These are phyloP conservation scores for Kryptolebias marmoratus DNA, from an alignment of 2,113 vertebrate species.

Conservation along the genomic window DNA sequence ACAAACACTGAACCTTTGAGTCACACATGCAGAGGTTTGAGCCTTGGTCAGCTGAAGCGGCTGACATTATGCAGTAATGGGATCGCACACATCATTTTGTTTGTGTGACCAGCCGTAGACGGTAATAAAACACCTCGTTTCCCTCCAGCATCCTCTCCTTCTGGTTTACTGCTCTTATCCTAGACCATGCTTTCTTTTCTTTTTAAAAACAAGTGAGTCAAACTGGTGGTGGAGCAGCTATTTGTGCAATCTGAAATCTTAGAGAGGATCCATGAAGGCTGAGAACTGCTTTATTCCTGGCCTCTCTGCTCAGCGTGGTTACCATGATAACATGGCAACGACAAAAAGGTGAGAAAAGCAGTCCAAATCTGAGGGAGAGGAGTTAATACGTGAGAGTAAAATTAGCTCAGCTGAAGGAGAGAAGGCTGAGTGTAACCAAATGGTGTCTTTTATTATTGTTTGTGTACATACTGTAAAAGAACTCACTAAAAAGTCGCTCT, in stretches of 20 bases:
- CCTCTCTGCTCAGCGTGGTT: constrained; percentile 55
- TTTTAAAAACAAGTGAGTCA: constrained; percentile 2
- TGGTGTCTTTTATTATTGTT: not conserved
- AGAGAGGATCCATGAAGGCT: constrained; percentile 11
- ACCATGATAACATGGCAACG: constrained; percentile 71
- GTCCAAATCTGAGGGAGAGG: constrained; percentile 59
- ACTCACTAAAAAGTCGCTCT: not conserved
- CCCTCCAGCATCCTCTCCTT: not conserved
- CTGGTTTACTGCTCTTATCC: constrained; percentile 11
- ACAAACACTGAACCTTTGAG: constrained; percentile 18
- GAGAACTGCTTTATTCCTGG: constrained; percentile 34
- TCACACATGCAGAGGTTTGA: constrained; percentile 30
- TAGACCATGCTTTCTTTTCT: not conserved
- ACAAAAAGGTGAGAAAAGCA: constrained; percentile 74
- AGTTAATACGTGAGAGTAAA: constrained; percentile 47
- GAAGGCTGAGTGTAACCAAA: not conserved
- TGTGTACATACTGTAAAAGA: not conserved
- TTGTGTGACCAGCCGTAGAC: constrained; percentile 24
- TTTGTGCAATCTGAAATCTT: constrained; percentile 24
- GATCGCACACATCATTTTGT: constrained; percentile 35
- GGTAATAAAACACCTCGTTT: constrained; percentile 38
- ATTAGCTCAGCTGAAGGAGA: constrained; percentile 45
- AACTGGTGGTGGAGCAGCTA: constrained; percentile 17
- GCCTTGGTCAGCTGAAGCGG: constrained; percentile 11
- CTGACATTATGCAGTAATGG: constrained; percentile 36